Evolutionary conservation across 2,113 vertebrate species (phyloP), one percentile per base, ranked within the genome.

Genomic region (Leptodactylus fuscus): DNA sequence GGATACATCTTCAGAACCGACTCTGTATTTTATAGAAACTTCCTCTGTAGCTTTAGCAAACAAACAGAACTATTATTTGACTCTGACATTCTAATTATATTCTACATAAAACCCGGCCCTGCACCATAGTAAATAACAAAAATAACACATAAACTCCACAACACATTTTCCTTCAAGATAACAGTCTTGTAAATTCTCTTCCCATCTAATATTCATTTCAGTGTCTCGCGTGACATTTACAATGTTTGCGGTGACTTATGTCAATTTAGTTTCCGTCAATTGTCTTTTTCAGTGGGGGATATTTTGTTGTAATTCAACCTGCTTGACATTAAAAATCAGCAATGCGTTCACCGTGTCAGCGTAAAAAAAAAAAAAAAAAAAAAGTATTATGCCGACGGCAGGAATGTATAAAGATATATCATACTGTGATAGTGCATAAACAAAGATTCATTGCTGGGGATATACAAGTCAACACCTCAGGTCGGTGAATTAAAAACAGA

Each of bases 321-420:
- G 55, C 58, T 24, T 85, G 55, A 60, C 82, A 85, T 65, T 77
- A 85, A 67, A 77, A 77, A 85, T 75, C 49, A 27, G 53, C 73
- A 65, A 49, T 51, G 53, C 46, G 34, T 29, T 77, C 82, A 77
- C 82, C 27, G 27, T 78, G 73, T 85, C 82, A 78, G 82, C 44
- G 62, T 85, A 77, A 83, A 85, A 83, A 65, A 76, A 82, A n/a
- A n/a, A n/a, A n/a, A 77, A 83, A 85, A 83, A 65, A 84, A 74
- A 65, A 67, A 49, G 71, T 48, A 85, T 84, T 76, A 49, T 11
- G 18, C 82, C 41, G 29, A 58, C 36, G 20, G 73, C 44, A 24
- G 58, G 67, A 32, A 85, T 51, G 44, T 67, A 27, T 67, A 36
- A 49, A 77, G 44, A 77, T 85, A 77, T 55, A 85, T 85, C 82